A percentile compares a stretch with the other conserved stretches of the same genome.
Conservation (phyloP, 1,140 invertebrate species). For the Drosophila arawakana region DNA sequence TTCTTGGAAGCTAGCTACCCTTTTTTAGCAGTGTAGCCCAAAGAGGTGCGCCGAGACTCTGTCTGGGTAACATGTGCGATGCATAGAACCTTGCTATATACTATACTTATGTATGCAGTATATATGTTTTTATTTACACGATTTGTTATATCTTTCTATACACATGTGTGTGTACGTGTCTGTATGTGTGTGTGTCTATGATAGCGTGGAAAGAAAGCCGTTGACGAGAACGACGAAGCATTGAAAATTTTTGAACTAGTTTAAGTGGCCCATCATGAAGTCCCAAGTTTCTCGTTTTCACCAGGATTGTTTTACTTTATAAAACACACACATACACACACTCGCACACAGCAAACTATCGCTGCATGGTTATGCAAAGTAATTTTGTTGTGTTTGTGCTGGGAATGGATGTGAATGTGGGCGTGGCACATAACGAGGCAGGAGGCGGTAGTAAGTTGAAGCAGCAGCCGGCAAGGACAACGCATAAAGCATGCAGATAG, state of each 20-base stretch:
- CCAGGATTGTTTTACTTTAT: slow-evolving; percentile 83
- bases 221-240: slow-evolving; percentile 60
- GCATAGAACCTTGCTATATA: slow-evolving; percentile 17
- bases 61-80: slow-evolving; percentile 29
- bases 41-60: slow-evolving; percentile 5
- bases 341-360: slow-evolving; percentile 51
- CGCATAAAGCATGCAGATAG: slow-evolving; percentile 63
- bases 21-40: background rate
- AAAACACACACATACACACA: slow-evolving; percentile 59
- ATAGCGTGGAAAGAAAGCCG: slow-evolving; percentile 60
- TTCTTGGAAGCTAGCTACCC: no score
- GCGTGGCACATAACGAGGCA: slow-evolving; percentile 32
- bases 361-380: slow-evolving; percentile 83
- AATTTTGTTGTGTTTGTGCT: slow-evolving; percentile 75
- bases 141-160: slow-evolving; percentile 38
- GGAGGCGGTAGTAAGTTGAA: slow-evolving; percentile 33
- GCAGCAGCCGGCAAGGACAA: slow-evolving; percentile 71
- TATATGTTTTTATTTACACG: slow-evolving; percentile 78
- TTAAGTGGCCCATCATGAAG: slow-evolving; percentile 83
- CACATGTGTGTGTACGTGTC: slow-evolving; percentile 4
- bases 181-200: slow-evolving; percentile 49
- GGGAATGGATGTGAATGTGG: slow-evolving; percentile 1
- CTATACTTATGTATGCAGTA: slow-evolving; percentile 21
- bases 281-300: slow-evolving; percentile 83
- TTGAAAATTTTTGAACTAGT: slow-evolving; percentile 82